These are phyloP conservation scores for Clusia tigrina DNA, from an alignment of 2,888 invertebrate species.

Conservation along the genomic window DNA sequence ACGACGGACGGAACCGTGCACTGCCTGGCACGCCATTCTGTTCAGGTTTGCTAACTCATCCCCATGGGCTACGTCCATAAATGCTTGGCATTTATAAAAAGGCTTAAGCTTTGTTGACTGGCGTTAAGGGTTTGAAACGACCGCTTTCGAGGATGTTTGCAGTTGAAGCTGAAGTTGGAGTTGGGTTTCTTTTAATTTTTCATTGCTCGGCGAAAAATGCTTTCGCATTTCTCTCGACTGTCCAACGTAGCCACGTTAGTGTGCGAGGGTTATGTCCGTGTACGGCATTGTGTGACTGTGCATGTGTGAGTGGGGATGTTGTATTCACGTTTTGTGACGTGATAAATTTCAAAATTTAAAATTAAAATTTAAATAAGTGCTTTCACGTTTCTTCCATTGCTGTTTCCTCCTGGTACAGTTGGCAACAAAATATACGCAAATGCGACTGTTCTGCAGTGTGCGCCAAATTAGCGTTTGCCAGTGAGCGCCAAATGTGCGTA, in stretches of 20 bases:
- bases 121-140: slow-evolving; percentile 49
- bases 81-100: slow-evolving; percentile 15
- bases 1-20: background rate
- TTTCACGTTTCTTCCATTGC: background rate
- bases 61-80: slow-evolving; percentile 1
- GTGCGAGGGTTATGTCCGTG: slow-evolving; percentile 11
- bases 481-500: too few relatives aligned
- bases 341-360: slow-evolving; percentile 54
- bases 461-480: too few relatives aligned
- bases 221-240: too few relatives aligned
- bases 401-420: background rate
- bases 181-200: slow-evolving; percentile 22
- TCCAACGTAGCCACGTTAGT: too few relatives aligned
- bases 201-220: slow-evolving; percentile 21
- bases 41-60: slow-evolving; percentile 2
- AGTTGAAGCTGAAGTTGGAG: slow-evolving; percentile 12
- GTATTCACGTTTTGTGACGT: slow-evolving; percentile 36
- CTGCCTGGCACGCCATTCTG: too few relatives aligned
- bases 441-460: too few relatives aligned
- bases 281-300: background rate
- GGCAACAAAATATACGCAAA: background rate
- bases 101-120: slow-evolving; percentile 47
- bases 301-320: background rate
- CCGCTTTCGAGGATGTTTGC: slow-evolving; percentile 12
- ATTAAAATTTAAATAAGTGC: slow-evolving; percentile 54